A percentile compares a stretch with the other conserved stretches of the same genome.
These are phyloP conservation scores for Sylvietta virens DNA, from an alignment of 2,113 vertebrate genomes.

Conservation along the genomic window DNA sequence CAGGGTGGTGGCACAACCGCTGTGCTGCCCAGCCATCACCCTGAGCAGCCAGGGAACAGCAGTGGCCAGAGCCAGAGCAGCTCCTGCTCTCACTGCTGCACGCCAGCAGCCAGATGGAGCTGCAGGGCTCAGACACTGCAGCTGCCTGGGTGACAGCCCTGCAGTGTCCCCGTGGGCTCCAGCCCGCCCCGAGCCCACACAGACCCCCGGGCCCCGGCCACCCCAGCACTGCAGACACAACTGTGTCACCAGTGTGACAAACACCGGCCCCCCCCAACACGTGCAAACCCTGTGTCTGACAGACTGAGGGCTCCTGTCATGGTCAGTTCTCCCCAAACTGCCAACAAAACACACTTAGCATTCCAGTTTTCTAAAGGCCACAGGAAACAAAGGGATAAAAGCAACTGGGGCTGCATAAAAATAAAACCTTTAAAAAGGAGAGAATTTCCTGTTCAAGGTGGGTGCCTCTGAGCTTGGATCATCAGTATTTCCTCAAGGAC, in stretches of 20 bases:
- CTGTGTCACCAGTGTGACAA: accelerated
- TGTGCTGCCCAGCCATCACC: neutral
- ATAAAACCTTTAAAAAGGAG: too few species aligned
- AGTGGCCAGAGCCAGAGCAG: accelerated
- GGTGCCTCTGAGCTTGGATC: neutral
- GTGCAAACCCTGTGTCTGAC: neutral
- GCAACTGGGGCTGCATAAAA: neutral
- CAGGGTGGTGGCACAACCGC: neutral
- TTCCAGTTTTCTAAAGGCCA: neutral
- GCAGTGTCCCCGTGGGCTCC: accelerated
- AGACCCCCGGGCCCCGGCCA: neutral
- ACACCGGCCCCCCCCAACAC: accelerated
- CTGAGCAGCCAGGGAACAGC: neutral
- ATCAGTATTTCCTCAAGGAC: neutral
- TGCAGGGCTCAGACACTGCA: neutral
- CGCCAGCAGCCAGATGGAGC: neutral
- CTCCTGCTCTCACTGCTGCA: accelerated
- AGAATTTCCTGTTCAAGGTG: constrained; percentile 42
- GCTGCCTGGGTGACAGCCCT: neutral
- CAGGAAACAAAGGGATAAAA: neutral
- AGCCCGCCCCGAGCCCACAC: accelerated
- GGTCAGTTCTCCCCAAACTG: neutral
- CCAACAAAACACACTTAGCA: neutral
- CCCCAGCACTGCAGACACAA: accelerated
- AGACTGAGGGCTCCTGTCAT: neutral